phyloP scores from a whole-genome alignment of 2,797 vertebrate genomes.

The Psittacula derbiana region DNA sequence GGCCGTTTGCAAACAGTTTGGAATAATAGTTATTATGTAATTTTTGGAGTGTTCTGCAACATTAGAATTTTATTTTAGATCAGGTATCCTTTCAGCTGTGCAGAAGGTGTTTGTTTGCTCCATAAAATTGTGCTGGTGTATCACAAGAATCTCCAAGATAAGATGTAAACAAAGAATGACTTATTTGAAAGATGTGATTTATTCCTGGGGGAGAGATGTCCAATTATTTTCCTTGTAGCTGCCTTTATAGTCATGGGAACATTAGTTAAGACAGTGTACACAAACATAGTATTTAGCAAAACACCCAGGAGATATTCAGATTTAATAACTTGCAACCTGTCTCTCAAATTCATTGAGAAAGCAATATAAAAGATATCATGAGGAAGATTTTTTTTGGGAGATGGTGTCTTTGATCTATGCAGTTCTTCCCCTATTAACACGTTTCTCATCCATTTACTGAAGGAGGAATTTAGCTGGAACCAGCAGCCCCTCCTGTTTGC shows the following conservation, averaged over 20 bases:
- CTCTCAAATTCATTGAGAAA: background rate
- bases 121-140: background rate
- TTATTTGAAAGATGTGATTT: background rate
- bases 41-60: background rate
- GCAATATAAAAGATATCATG: background rate
- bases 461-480: background rate
- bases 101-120: background rate
- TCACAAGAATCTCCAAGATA: background rate
- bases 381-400: background rate
- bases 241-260: background rate
- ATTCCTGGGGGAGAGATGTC: background rate
- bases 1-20: background rate
- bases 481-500: background rate
- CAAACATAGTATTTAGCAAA: background rate
- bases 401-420: background rate
- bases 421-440: background rate
- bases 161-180: background rate
- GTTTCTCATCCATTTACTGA: background rate
- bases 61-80: background rate
- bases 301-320: background rate
- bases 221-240: background rate
- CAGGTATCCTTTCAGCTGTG: background rate
- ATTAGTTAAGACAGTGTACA: background rate
- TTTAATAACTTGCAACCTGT: background rate
- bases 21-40: background rate